Percentiles rank a stretch among this genome's conserved stretches.
These are phyloP conservation scores for Acinonyx jubatus DNA, from an alignment of 2,113 vertebrate species.

Conservation along the genomic window DNA sequence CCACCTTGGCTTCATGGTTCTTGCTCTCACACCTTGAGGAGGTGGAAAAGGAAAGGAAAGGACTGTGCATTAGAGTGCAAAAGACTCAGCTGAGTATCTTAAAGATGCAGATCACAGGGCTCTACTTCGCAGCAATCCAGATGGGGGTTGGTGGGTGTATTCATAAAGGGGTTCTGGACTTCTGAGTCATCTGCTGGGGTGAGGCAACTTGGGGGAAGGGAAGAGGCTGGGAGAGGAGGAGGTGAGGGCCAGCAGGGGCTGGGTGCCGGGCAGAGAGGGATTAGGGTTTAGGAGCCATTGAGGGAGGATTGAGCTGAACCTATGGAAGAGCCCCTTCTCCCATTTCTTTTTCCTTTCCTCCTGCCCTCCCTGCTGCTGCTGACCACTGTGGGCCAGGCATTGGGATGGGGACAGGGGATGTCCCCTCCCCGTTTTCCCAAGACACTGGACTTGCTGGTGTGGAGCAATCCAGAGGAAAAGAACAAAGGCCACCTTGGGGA, in stretches of 20 bases:
- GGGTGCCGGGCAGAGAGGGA: background rate
- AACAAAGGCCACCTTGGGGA: background rate
- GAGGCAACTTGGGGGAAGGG: background rate
- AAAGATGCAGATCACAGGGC: background rate
- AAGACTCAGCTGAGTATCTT: background rate
- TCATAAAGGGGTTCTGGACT: background rate
- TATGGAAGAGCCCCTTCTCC: too few relatives aligned
- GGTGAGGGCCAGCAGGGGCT: background rate
- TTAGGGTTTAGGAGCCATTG: background rate
- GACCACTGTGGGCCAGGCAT: accelerated
- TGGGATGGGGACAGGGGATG: accelerated
- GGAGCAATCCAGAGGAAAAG: background rate
- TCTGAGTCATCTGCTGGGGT: background rate
- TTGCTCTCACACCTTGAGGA: background rate
- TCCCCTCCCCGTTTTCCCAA: background rate
- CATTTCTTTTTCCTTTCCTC: background rate
- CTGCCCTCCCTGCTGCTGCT: background rate
- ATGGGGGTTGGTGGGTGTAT: too few relatives aligned
- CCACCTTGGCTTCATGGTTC: background rate
- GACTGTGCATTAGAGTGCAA: accelerated
- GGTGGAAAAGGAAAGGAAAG: background rate
- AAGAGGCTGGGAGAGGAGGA: background rate
- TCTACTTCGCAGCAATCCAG: background rate
- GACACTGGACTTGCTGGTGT: too few relatives aligned
- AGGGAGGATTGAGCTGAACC: background rate